These are phyloP conservation scores for Ennomos quercinarius DNA, from an alignment of 2,888 invertebrate species.

Conservation along the genomic window DNA sequence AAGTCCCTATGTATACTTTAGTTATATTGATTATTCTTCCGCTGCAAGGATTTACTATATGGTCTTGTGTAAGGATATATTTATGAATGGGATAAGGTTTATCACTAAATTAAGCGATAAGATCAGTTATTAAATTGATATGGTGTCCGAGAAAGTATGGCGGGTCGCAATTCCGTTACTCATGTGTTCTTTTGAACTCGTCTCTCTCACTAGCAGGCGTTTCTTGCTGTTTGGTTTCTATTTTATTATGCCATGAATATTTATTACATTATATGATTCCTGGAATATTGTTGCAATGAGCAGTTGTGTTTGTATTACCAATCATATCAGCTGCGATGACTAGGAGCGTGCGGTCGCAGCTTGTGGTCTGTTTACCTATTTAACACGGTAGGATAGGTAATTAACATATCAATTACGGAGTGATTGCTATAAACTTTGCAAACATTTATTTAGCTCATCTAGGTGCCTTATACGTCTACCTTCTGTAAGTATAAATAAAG, in stretches of 20 bases:
- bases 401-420: constrained; percentile 41
- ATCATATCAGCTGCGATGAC: constrained; percentile 40
- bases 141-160: constrained; percentile 57
- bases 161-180: constrained; percentile 69
- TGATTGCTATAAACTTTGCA: not conserved
- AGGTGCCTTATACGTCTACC: too few species aligned
- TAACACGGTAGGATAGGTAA: constrained; percentile 29
- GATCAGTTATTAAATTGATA: constrained; percentile 16
- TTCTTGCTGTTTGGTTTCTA: constrained; percentile 27
- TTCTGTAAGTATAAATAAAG: too few species aligned
- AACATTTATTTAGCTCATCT: not conserved
- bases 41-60: constrained; percentile 8
- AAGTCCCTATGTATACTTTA: constrained; percentile 38
- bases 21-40: constrained; percentile 61
- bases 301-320: constrained; percentile 40
- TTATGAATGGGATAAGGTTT: constrained; percentile 3
- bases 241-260: constrained; percentile 40
- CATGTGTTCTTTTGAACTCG: constrained; percentile 70
- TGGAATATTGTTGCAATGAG: constrained; percentile 30
- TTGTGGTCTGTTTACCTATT: constrained; percentile 46
- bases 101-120: constrained; percentile 4
- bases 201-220: constrained; percentile 50
- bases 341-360: constrained; percentile 47
- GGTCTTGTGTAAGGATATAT: not conserved
- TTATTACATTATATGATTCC: constrained; percentile 35